Percentiles rank a stretch among this genome's conserved stretches.
Conservation (phyloP, 1,140 invertebrate genomes). For the Monomorium pharaonis region DNA sequence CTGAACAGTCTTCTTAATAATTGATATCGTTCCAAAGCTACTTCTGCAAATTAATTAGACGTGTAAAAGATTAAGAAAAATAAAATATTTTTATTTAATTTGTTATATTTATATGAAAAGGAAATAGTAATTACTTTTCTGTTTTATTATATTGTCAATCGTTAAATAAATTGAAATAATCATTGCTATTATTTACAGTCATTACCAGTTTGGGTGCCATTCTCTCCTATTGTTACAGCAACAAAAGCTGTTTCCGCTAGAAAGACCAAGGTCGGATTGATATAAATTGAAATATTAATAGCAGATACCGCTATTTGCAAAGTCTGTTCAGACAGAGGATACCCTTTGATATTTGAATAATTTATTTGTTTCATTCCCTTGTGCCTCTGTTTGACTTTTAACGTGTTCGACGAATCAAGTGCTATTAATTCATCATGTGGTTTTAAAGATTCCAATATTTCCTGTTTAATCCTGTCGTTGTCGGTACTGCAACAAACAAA, state of each 20-base stretch:
- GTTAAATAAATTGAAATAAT: not conserved
- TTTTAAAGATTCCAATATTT: constrained; percentile 78
- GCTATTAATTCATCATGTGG: constrained; percentile 79
- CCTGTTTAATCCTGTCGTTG: constrained; percentile 82
- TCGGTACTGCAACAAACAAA: not conserved
- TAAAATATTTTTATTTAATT: not conserved
- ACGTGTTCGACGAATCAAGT: constrained; percentile 73
- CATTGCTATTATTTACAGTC: not conserved
- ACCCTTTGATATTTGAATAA: constrained; percentile 85
- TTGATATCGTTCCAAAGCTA: constrained; percentile 81
- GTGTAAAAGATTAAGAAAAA: constrained; percentile 47
- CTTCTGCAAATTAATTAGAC: constrained; percentile 82
- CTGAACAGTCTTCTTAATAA: constrained; percentile 85
- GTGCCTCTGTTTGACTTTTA: constrained; percentile 78
- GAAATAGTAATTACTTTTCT: not conserved
- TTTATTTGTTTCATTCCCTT: constrained; percentile 69
- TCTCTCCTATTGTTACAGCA: constrained; percentile 77
- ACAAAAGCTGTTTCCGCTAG: constrained; percentile 86
- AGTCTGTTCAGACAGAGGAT: constrained; percentile 87
- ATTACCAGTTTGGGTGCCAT: constrained; percentile 56
- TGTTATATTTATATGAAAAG: not conserved
- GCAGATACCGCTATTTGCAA: constrained; percentile 89
- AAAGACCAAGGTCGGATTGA: constrained; percentile 90
- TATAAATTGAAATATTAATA: constrained; percentile 89
- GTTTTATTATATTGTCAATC: not conserved